Conservation (phyloP, 2,797 vertebrate species). For the Parauchenoglanis punctatus region DNA sequence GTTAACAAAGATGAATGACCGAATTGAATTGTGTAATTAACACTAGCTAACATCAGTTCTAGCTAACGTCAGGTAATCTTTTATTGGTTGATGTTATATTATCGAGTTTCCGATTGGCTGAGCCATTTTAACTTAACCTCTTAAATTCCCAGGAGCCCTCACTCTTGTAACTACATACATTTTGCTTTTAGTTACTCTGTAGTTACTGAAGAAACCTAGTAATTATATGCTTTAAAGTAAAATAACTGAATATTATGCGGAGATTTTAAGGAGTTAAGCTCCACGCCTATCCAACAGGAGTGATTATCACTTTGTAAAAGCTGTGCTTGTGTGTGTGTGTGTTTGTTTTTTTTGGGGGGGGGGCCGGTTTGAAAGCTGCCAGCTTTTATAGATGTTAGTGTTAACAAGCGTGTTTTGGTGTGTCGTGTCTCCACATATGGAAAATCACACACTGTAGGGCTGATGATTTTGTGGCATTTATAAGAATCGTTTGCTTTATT, state of each 20-base stretch:
- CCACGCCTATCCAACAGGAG: not conserved
- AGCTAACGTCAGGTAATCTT: not conserved
- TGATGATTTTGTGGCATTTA: conserved; percentile 9
- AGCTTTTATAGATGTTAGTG: not conserved
- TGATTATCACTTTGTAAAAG: not conserved
- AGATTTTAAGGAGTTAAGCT: not conserved
- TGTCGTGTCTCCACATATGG: not conserved
- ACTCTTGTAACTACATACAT: not conserved
- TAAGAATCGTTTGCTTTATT: not conserved
- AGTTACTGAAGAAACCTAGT: not conserved
- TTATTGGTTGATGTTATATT: no score
- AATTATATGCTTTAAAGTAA: not conserved
- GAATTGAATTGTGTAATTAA: not conserved
- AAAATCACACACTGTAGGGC: conserved; percentile 14
- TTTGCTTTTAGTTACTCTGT: not conserved
- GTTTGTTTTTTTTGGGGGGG: not conserved
- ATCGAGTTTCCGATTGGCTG: not conserved
- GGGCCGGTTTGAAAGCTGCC: not conserved
- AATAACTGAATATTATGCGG: not conserved
- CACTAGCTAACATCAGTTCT: not conserved
- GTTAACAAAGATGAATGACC: not conserved
- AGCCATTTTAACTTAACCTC: not conserved
- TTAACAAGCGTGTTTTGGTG: not conserved
- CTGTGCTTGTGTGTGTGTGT: not conserved
- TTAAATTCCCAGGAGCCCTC: not conserved